Percentiles rank a stretch among this genome's conserved stretches.
These are phyloP conservation scores for Rousettus madagascariensis DNA, from an alignment of 2,797 vertebrate genomes.

Conservation along the genomic window DNA sequence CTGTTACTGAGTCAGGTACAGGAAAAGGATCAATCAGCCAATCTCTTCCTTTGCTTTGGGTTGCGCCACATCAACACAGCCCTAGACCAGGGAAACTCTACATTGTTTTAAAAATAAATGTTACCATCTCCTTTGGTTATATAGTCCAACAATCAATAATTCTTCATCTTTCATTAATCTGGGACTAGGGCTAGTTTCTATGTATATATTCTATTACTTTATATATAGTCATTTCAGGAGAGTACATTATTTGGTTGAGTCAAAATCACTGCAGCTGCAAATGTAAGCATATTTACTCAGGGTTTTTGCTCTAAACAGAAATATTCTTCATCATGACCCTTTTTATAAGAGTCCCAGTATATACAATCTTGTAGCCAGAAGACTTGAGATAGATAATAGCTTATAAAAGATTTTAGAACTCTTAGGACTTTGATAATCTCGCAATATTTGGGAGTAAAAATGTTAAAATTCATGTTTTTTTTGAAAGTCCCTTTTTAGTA, in stretches of 20 bases:
- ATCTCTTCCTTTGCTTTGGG: neutral
- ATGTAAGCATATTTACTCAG: neutral
- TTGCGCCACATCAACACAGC: neutral
- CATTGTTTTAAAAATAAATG: constrained; percentile 1
- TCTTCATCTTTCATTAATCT: neutral
- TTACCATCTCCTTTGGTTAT: neutral
- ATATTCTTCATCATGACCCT: neutral
- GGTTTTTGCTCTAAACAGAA: constrained; percentile 23
- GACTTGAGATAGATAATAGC: neutral
- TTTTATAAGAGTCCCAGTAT: neutral
- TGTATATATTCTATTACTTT: neutral
- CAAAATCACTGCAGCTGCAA: neutral
- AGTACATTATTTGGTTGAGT: neutral
- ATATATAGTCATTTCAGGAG: neutral
- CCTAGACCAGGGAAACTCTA: neutral
- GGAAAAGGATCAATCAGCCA: neutral
- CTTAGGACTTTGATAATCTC: neutral
- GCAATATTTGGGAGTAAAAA: neutral
- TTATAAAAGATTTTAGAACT: neutral
- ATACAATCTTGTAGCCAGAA: neutral
- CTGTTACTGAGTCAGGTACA: neutral
- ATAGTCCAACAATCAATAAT: neutral
- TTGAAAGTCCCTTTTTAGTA: neutral
- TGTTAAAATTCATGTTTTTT: neutral
- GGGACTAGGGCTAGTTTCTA: neutral